A percentile compares a stretch with the other conserved stretches of the same genome.
Conservation (phyloP, 1,140 invertebrate genomes). For the Drosophila albomicans region DNA sequence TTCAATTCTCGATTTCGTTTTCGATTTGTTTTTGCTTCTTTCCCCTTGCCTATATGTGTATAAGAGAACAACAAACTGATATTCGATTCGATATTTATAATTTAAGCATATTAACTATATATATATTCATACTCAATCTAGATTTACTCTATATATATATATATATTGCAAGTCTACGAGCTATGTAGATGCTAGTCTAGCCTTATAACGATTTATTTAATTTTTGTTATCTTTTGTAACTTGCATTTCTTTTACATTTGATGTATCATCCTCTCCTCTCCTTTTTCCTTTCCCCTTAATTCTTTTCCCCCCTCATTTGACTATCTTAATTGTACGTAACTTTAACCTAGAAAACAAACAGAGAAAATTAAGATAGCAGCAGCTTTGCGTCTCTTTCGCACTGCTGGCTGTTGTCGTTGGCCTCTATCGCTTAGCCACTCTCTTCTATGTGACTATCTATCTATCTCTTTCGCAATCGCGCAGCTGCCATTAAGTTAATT, state of each 20-base stretch:
- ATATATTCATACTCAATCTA: constrained; percentile 10
- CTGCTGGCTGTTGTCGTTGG: neutral
- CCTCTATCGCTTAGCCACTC: constrained; percentile 16
- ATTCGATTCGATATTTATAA: constrained; percentile 44
- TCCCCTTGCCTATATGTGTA: neutral
- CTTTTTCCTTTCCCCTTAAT: neutral
- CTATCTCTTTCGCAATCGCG: constrained; percentile 32
- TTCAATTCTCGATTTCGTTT: constrained; percentile 4
- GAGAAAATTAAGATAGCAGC: neutral
- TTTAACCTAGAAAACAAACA: neutral
- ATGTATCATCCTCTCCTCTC: constrained; percentile 24
- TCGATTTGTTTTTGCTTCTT: neutral
- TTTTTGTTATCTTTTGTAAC: constrained; percentile 72
- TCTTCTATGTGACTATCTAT: constrained; percentile 22
- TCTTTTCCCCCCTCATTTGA: neutral
- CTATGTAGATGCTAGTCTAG: constrained; percentile 40
- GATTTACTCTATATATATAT: constrained; percentile 2
- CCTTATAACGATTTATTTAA: constrained; percentile 49
- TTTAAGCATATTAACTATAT: constrained; percentile 38
- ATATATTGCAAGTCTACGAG: constrained; percentile 25
- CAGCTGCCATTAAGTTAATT: constrained; percentile 36
- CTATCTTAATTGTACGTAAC: neutral
- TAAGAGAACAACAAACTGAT: constrained; percentile 14
- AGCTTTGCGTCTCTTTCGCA: constrained; percentile 37
- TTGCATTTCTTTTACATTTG: constrained; percentile 19